Conservation (phyloP, 2,113 vertebrate genomes). For the Acinonyx jubatus region DNA sequence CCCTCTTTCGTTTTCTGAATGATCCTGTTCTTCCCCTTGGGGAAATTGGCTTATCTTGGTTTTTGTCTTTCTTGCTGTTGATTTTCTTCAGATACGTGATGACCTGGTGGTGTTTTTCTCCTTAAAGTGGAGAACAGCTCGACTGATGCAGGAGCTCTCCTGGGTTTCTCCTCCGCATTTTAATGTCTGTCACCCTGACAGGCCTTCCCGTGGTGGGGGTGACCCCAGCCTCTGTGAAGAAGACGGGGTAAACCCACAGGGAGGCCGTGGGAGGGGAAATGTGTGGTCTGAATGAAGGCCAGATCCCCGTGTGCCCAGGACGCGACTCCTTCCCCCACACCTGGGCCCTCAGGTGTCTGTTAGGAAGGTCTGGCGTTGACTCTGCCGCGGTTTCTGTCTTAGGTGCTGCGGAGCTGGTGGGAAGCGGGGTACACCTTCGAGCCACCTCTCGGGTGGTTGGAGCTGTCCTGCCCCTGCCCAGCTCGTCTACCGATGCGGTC, state of each 20-base stretch:
- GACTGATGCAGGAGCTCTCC: neutral
- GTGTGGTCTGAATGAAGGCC: fast-evolving
- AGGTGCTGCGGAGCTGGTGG: fast-evolving
- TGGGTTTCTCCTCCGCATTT: neutral
- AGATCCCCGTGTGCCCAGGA: neutral
- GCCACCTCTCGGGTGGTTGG: no score
- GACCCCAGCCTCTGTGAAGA: neutral
- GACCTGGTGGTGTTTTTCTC: neutral
- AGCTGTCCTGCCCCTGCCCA: neutral
- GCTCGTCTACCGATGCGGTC: fast-evolving
- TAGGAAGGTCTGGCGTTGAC: neutral
- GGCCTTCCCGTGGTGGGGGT: neutral
- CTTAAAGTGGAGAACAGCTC: neutral
- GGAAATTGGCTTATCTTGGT: neutral
- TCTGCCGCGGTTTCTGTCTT: neutral
- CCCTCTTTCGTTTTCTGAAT: neutral
- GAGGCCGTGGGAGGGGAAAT: no score
- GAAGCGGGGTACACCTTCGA: fast-evolving
- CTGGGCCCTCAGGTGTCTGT: neutral
- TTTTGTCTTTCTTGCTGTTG: neutral
- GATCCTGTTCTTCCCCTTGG: neutral
- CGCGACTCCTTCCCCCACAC: neutral
- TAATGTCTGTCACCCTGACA: neutral
- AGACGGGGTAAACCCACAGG: neutral
- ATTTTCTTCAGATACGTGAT: neutral